Evolutionary conservation across 2,113 vertebrate species (phyloP).

Genomic region (Antechinus flavipes): DNA sequence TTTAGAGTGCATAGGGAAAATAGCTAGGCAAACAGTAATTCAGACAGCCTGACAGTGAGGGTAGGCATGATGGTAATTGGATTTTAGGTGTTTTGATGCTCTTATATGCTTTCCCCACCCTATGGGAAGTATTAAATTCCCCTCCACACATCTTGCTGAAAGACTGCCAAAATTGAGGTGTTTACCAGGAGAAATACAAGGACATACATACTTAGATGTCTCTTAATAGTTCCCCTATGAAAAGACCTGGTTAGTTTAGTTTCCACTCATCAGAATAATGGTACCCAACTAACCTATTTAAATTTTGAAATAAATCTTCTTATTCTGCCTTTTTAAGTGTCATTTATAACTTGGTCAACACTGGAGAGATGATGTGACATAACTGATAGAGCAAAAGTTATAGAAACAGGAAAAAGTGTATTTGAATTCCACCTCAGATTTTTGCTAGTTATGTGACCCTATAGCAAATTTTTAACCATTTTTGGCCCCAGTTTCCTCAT

Average conservation of each 20-base stretch:
- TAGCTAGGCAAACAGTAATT: not conserved
- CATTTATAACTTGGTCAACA: not conserved
- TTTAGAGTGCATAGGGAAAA: not conserved
- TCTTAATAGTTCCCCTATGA: not conserved
- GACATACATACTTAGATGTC: not conserved
- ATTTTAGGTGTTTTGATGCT: not conserved
- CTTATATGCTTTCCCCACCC: not conserved
- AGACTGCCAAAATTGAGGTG: not conserved
- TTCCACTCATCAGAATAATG: not conserved
- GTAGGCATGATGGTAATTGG: not conserved
- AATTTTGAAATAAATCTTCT: not conserved
- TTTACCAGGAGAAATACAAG: not conserved
- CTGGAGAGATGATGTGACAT: not conserved
- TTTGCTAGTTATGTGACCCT: not conserved
- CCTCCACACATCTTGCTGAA: not conserved
- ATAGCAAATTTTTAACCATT: not conserved
- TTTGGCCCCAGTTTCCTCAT: not conserved
- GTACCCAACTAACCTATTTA: not conserved
- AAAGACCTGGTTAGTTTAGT: not conserved
- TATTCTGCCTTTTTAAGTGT: not conserved
- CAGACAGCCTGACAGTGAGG: not conserved
- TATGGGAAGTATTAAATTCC: not conserved
- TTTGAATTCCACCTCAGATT: not conserved
- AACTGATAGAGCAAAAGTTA: not conserved
- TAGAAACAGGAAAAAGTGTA: not conserved